phyloP scores from a whole-genome alignment of 2,113 vertebrate genomes.

The Cacatua alba region DNA sequence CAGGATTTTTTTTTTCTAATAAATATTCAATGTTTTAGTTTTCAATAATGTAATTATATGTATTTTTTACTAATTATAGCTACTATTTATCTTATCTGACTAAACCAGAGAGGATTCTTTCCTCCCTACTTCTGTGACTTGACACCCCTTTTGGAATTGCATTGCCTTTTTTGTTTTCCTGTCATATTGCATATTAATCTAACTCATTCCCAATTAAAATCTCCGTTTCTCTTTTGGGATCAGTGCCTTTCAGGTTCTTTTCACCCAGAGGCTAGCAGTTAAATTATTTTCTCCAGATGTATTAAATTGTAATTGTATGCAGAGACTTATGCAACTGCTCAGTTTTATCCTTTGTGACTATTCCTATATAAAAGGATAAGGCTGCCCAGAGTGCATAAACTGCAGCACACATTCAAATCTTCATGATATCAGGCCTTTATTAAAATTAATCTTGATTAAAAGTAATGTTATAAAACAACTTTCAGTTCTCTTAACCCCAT shows the following conservation, averaged over 20 bases:
- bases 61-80: neutral
- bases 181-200: neutral
- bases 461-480: neutral
- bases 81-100: slow-evolving; percentile 25
- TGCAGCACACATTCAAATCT: neutral
- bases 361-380: neutral
- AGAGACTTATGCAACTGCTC: neutral
- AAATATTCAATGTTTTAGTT: neutral
- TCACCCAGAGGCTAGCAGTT: slow-evolving; percentile 1
- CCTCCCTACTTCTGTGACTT: neutral
- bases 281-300: neutral
- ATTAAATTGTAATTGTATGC: neutral
- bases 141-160: neutral
- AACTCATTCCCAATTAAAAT: slow-evolving; percentile 16
- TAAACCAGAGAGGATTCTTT: slow-evolving; percentile 27
- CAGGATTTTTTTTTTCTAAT: neutral
- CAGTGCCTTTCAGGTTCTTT: neutral
- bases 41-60: neutral
- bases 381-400: neutral
- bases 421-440: neutral
- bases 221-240: neutral
- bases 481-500: neutral
- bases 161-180: neutral
- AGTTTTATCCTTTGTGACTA: neutral
- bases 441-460: neutral